Evolutionary conservation across 2,113 vertebrate genomes (phyloP).

Genomic region (Ochotona curzoniae): DNA sequence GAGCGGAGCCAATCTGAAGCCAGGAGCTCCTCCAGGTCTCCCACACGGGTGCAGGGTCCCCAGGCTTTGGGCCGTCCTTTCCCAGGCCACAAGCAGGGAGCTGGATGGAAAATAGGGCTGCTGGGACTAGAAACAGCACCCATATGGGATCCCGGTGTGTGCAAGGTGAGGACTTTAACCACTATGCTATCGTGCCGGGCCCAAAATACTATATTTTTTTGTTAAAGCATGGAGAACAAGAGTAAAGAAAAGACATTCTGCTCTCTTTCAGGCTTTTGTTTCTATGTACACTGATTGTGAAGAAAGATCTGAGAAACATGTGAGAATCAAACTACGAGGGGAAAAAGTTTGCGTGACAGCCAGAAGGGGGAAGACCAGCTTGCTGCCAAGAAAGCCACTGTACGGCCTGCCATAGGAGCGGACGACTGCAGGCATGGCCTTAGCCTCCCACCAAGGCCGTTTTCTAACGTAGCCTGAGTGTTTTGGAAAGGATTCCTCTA

Average conservation of each 20-base stretch:
- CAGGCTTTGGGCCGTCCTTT: too few species aligned
- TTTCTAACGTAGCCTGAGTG: slow-evolving; percentile 14
- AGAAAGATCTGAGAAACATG: slow-evolving; percentile 3
- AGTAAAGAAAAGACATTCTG: neutral
- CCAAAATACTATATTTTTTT: slow-evolving; percentile 22
- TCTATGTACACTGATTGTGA: slow-evolving; percentile 34
- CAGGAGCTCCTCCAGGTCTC: too few species aligned
- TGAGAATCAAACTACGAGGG: neutral
- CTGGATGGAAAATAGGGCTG: too few species aligned
- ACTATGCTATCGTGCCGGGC: too few species aligned
- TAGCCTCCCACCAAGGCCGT: neutral
- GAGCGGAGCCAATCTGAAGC: too few species aligned
- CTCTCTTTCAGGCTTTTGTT: slow-evolving; percentile 33
- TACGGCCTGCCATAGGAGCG: neutral
- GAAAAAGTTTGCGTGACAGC: neutral
- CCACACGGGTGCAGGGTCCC: too few species aligned
- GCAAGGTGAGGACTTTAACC: too few species aligned
- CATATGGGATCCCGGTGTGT: too few species aligned
- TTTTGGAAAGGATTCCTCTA: slow-evolving; percentile 46
- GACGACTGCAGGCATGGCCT: too few species aligned
- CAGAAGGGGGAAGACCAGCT: neutral
- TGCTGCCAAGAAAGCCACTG: neutral
- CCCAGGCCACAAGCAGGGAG: too few species aligned
- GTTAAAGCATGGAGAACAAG: slow-evolving; percentile 12
- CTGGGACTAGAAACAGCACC: too few species aligned